phyloP scores from a whole-genome alignment of 2,797 vertebrate species.

The Scleropages formosus region DNA sequence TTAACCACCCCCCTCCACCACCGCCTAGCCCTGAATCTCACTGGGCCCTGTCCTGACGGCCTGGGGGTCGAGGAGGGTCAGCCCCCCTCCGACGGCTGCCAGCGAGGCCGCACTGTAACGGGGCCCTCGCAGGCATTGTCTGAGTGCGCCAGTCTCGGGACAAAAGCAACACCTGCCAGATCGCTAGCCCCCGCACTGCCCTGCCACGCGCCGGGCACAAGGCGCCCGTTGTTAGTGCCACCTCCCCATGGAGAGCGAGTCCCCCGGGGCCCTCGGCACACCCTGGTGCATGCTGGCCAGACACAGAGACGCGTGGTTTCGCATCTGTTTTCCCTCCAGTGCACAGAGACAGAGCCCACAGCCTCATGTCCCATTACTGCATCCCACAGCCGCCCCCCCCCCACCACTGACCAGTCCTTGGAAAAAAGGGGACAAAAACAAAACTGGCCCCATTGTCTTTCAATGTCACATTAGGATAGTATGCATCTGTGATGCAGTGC shows the following conservation, averaged over 20 bases:
- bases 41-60: constrained; percentile 42
- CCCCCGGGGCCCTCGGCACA: constrained; percentile 55
- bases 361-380: too few relatives aligned
- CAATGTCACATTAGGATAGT: constrained; percentile 66
- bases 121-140: constrained; percentile 65
- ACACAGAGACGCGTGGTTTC: constrained; percentile 66
- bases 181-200: constrained; percentile 61
- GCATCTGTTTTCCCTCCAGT: constrained; percentile 77
- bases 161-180: constrained; percentile 88
- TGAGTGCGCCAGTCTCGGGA: constrained; percentile 66
- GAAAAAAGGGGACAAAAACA: constrained; percentile 63
- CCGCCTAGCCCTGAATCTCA: too few relatives aligned
- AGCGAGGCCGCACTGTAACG: constrained; percentile 47
- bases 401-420: constrained; percentile 43
- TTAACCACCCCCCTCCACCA: too few relatives aligned
- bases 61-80: constrained; percentile 41
- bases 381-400: too few relatives aligned
- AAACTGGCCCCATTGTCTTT: constrained; percentile 64
- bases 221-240: constrained; percentile 74
- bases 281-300: constrained; percentile 67
- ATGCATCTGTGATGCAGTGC: constrained; percentile 72
- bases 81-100: constrained; percentile 57
- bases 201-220: constrained; percentile 81
- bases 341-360: too few relatives aligned
- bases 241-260: constrained; percentile 36